Evolutionary conservation across 2,113 vertebrate genomes (phyloP), one percentile per base, ranked within the genome.

Genomic region (Aptenodytes patagonicus): DNA sequence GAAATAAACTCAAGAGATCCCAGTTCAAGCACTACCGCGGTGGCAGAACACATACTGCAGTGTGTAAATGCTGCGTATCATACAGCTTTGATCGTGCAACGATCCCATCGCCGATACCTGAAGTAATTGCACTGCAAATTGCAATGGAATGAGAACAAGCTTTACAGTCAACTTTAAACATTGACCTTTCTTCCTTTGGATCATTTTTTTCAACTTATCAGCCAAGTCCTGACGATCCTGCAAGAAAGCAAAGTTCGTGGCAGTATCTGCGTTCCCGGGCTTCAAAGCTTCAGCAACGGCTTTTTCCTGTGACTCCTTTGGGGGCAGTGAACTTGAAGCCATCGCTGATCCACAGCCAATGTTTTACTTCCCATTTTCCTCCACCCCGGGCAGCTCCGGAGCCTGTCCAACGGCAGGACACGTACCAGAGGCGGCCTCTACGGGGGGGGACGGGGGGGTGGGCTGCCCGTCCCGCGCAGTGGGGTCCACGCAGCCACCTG

Each of bases 1-100:
- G 26, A 79, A 83, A 89, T 10, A 62, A 79, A 52, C 40, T 20
- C 19, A 17, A 16, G 40, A 47, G 13, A n/a, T 62, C 58, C 4
- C 8, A n/a, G 40, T 49, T 71, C 46, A 32, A 49, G 81, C 29
- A n/a, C 19, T 51, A 16, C 31, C 0, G 0, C 0, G 1, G 29
- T 25, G 34, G 26, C 6, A 1, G 9, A 66, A 47, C 19, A 26
- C 5, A 7, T 6, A 15, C 9, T 13, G 4, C 34, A 17, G n/a
- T 2, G 13, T 16, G 7, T 18, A 36, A 83, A 31, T 11, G 14
- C 36, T 40, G 16, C 10, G 6, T 54, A 26, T 36, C 32, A 31
- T 17, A 84, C 9, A 7, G 22, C 42, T 65, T 16, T 40, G 26
- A 28, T 34, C 2, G 2, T 15, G n/a, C 60, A 52, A 64, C 9